A percentile compares a stretch with the other conserved stretches of the same genome.
phyloP scores from a whole-genome alignment of 2,797 vertebrate species.

The Staurois parvus region DNA sequence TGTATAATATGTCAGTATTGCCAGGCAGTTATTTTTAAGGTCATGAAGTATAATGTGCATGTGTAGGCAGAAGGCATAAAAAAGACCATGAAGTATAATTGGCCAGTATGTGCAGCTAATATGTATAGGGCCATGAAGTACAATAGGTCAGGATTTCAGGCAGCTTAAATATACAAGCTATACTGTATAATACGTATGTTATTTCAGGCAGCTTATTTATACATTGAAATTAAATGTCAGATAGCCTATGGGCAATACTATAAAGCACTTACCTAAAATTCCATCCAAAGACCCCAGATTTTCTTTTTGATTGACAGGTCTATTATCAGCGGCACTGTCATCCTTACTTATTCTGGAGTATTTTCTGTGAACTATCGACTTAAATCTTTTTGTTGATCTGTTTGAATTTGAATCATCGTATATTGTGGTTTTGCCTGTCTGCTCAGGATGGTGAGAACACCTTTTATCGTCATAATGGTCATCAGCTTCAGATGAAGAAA shows the following conservation, averaged over 20 bases:
- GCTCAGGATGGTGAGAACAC: constrained; percentile 53
- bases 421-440: constrained; percentile 54
- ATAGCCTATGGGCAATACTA: too few relatives aligned
- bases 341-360: neutral
- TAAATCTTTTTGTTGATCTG: constrained; percentile 42
- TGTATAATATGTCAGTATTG: too few relatives aligned
- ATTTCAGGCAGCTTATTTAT: neutral
- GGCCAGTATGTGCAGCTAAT: too few relatives aligned
- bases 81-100: too few relatives aligned
- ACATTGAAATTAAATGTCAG: too few relatives aligned
- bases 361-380: constrained; percentile 44
- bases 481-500: constrained; percentile 87
- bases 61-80: too few relatives aligned
- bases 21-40: too few relatives aligned
- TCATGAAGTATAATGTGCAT: too few relatives aligned
- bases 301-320: constrained; percentile 53
- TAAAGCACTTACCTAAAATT: constrained; percentile 78
- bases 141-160: too few relatives aligned
- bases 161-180: too few relatives aligned
- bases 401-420: constrained; percentile 55
- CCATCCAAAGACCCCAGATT: constrained; percentile 76
- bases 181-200: too few relatives aligned
- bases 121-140: too few relatives aligned
- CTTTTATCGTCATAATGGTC: constrained; percentile 63
- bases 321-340: constrained; percentile 24